Evolutionary conservation across 2,113 vertebrate species (phyloP).

Genomic region (Vidua macroura): DNA sequence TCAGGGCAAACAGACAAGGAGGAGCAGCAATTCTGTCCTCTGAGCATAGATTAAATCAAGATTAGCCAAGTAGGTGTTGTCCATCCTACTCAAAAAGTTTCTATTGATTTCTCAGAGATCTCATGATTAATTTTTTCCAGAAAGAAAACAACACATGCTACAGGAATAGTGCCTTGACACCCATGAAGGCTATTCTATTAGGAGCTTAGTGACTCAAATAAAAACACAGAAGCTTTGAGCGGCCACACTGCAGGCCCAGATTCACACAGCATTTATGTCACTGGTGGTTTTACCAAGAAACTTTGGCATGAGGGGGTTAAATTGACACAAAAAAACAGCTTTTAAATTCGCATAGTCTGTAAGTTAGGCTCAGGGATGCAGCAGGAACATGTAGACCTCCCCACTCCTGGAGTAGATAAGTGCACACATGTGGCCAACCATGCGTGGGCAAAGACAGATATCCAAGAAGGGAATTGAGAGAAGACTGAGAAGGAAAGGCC

Average conservation of each 20-base stretch:
- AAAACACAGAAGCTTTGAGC: background rate
- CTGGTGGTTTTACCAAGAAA: background rate
- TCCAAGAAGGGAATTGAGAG: background rate
- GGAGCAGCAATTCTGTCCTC: background rate
- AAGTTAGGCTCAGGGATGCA: background rate
- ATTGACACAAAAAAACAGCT: background rate
- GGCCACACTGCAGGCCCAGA: background rate
- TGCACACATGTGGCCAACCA: fast-evolving
- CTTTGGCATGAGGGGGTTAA: background rate
- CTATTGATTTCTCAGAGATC: background rate
- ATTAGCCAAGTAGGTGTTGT: background rate
- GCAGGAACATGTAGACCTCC: fast-evolving
- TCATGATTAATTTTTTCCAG: background rate
- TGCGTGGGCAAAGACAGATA: fast-evolving
- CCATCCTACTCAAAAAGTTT: background rate
- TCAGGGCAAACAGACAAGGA: background rate
- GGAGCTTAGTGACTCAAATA: background rate
- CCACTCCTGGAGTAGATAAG: background rate
- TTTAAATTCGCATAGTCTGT: background rate
- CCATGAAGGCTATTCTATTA: background rate
- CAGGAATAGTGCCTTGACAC: background rate
- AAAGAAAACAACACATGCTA: background rate
- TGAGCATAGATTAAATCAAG: background rate
- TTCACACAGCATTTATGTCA: background rate
- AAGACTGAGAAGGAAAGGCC: background rate